Evolutionary conservation across 2,113 vertebrate genomes (phyloP).

Genomic region (Aphyosemion australe): DNA sequence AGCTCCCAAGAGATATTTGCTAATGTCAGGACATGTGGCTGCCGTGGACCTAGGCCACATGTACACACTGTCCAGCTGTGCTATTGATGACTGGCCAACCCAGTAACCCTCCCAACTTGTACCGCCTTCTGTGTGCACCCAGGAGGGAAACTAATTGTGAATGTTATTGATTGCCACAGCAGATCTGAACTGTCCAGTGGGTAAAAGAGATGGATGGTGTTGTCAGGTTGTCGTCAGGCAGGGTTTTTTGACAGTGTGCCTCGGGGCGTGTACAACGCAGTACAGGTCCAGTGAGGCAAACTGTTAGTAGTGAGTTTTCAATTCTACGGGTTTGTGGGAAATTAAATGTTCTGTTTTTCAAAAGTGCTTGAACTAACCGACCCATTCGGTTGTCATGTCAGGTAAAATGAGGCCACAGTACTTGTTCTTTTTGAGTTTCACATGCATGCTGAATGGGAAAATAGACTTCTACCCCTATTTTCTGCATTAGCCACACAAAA

Average conservation of each 20-base stretch:
- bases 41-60: constrained; percentile 54
- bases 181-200: constrained; percentile 69
- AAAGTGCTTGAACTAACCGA: too few species aligned
- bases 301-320: constrained; percentile 31
- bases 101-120: constrained; percentile 11
- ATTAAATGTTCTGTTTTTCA: constrained; percentile 33
- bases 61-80: constrained; percentile 67
- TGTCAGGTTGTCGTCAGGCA: constrained; percentile 78
- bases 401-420: too few species aligned
- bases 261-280: constrained; percentile 65
- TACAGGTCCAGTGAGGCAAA: constrained; percentile 60
- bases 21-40: constrained; percentile 76
- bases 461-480: too few species aligned
- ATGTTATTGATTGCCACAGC: constrained; percentile 78
- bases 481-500: too few species aligned
- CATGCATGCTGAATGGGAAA: too few species aligned
- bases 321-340: constrained; percentile 60
- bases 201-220: constrained; percentile 80
- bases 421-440: too few species aligned
- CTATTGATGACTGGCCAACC: constrained; percentile 43
- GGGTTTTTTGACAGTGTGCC: constrained; percentile 70
- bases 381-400: too few species aligned
- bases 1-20: constrained; percentile 56
- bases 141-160: constrained; percentile 79
- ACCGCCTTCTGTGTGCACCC: constrained; percentile 40